Evolutionary conservation across 2,113 vertebrate species (phyloP), one percentile per base, ranked within the genome.

Genomic region (Garra rufa): DNA sequence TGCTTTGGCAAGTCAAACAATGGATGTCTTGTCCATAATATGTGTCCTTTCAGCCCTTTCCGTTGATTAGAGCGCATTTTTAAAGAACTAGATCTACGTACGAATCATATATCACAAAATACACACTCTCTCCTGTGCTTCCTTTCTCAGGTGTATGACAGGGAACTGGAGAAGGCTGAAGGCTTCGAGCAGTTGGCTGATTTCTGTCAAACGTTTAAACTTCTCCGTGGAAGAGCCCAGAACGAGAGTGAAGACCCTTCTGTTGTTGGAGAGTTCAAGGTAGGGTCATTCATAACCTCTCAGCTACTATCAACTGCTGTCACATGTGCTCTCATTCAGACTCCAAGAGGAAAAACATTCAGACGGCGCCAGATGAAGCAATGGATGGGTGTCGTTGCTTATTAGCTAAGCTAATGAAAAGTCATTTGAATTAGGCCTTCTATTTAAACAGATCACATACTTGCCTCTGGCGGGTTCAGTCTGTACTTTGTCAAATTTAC

Each of bases 211-310:
- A 99, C 97, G 1, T 99, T 99, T 91, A 96, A 93, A 82, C 95
- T 99, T 8, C 95, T 94, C 81, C 94, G 97, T 9, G 98, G 98
- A 30, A 96, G 95, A 85, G 93, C 91, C 9, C 95, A 96, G 83
- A 96, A 96, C 38, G 94, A 95, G 1, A 93, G 52, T 0, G 96
- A 99, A 0, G 98, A 99, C 57, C 97, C 97, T 0, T 98, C 98
- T 0, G 93, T 99, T 0, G 97, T 98, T 14, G 98, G 98, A 30
- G 97, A 99, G 85, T 99, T 99, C 91, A 99, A 99, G 96, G 98
- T 99, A 69, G 70, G 83, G 28, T 76, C 44, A 57, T 6, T 43
- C 30, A 41, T 24, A 43, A 57, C 48, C 76, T 43, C n/a, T 11
- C 48, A 69, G 50, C n/a, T 26, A 46, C 43, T 73, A 24, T 44